Evolutionary conservation across 2,113 vertebrate genomes (phyloP), one percentile per base, ranked within the genome.

Genomic region (Gambusia affinis): DNA sequence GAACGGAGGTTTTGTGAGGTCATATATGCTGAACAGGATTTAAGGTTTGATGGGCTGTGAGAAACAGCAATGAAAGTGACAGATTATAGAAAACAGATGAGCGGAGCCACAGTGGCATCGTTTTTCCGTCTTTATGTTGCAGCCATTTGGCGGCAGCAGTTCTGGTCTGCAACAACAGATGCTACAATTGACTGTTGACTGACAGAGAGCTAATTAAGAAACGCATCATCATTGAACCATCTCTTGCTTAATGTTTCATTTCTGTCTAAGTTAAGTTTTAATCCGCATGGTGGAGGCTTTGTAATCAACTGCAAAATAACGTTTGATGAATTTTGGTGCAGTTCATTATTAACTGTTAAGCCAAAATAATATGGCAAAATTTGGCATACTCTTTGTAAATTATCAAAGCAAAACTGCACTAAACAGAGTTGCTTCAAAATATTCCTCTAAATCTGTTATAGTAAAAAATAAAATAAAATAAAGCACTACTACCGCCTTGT

Each of bases 11-110:
- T 54, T 44, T 44, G 37, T 70, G 54, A 72, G 60, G 42, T 14
- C 10, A 71, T 27, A 29, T 33, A 76, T 31, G 42, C 64, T 29
- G 6, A 67, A 63, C 60, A 68, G 61, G 29, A 70, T 67, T 61
- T 60, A 19, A 29, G 30, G 35, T 44, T 68, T 60, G 66, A 64
- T 72, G 60, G 70, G 67, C 72, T 75, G 47, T 31, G 72, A 67
- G 39, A 75, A 65, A 64, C 29, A 60, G 15, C 39, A 22, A 11
- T 22, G 31, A 35, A 65, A 24, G 33, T 47, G 19, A 27, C 44
- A 54, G 30, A 35, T 30, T 51, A 28, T 51, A 4, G n/a, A 73
- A 35, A 73, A 64, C 44, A 73, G 29, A 64, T 35, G 24, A 22
- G 33, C 2, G 22, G 3, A 33, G 39, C 14, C 29, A 35, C 8